These are phyloP conservation scores for Hydrotaea cyrtoneurina DNA, from an alignment of 2,888 invertebrate species.

Conservation along the genomic window DNA sequence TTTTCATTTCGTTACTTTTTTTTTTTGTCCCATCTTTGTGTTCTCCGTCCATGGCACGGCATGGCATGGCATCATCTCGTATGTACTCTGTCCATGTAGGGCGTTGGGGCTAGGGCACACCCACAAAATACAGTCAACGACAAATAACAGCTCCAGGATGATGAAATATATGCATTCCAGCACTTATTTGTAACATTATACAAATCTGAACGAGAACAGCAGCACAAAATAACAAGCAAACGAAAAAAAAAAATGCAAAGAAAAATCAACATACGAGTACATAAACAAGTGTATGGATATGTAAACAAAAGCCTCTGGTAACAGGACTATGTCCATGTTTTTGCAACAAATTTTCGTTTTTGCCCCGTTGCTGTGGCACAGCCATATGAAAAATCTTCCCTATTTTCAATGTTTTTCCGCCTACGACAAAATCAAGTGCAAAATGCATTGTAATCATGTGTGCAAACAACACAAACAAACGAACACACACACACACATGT, in stretches of 20 bases:
- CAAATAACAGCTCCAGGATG: constrained; percentile 56
- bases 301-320: constrained; percentile 53
- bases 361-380: constrained; percentile 2
- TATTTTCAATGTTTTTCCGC: constrained; percentile 43
- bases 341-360: constrained; percentile 21
- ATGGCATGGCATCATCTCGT: constrained; percentile 9
- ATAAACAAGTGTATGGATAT: constrained; percentile 38
- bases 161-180: constrained; percentile 57
- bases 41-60: constrained; percentile 28
- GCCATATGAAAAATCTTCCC: constrained; percentile 31
- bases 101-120: background rate
- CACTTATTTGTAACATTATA: constrained; percentile 44
- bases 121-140: constrained; percentile 53
- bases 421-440: constrained; percentile 65
- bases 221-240: too few species aligned
- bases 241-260: too few species aligned
- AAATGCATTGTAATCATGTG: constrained; percentile 62
- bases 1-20: constrained; percentile 27
- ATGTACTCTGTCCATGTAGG: background rate
- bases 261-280: constrained; percentile 25
- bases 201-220: constrained; percentile 20
- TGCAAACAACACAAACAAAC: background rate
- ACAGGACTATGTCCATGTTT: constrained; percentile 57
- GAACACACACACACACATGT: background rate
- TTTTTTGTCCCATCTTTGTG: constrained; percentile 4